phyloP scores from a whole-genome alignment of 2,113 vertebrate species.

The Euleptes europaea region DNA sequence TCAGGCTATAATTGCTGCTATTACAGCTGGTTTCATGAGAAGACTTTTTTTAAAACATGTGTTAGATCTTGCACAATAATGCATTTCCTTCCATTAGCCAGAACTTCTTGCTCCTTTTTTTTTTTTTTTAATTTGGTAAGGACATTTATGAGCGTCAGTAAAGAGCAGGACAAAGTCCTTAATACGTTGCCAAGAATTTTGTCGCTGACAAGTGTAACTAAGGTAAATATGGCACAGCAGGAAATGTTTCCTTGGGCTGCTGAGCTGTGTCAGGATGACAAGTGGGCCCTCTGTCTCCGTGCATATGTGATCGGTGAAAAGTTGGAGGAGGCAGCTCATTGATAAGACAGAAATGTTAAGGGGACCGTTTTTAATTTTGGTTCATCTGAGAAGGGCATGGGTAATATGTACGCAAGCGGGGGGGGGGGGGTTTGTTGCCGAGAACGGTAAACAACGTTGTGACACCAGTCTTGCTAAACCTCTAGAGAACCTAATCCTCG shows the following conservation, averaged over 20 bases:
- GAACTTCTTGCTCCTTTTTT: not conserved
- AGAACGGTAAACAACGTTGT: slow-evolving; percentile 10
- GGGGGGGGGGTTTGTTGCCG: not conserved
- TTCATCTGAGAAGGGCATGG: slow-evolving; percentile 7
- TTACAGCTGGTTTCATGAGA: slow-evolving; percentile 29
- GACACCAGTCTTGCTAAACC: slow-evolving; percentile 30
- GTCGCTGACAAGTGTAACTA: slow-evolving; percentile 22
- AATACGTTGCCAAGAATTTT: slow-evolving; percentile 11
- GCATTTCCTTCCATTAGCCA: slow-evolving; percentile 6
- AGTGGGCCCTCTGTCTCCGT: not conserved
- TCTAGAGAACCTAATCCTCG: slow-evolving; percentile 1
- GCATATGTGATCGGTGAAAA: not conserved
- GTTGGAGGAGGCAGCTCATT: not conserved
- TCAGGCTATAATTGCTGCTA: not conserved
- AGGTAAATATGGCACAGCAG: not conserved
- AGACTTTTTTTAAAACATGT: not conserved
- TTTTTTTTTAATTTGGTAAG: too few relatives aligned
- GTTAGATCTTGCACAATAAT: slow-evolving; percentile 6
- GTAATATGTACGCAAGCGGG: slow-evolving; percentile 1
- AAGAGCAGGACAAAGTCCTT: slow-evolving; percentile 2
- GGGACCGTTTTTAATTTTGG: not conserved
- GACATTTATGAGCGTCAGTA: slow-evolving; percentile 7
- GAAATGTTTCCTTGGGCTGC: not conserved
- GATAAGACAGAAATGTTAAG: slow-evolving; percentile 21
- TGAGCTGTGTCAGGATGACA: not conserved